Evolutionary conservation across 1,140 invertebrate genomes (phyloP).

Genomic region (Bemisia tabaci): DNA sequence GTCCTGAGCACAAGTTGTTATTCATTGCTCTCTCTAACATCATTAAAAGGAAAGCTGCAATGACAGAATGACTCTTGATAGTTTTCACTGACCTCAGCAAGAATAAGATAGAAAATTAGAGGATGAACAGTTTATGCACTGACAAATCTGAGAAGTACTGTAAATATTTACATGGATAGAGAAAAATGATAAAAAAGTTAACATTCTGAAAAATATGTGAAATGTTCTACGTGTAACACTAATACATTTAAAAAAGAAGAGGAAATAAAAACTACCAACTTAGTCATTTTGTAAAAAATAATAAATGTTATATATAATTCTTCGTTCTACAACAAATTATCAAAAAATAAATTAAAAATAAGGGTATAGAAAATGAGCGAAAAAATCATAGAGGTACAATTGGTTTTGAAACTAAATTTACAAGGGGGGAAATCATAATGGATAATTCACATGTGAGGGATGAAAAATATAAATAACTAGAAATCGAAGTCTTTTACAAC

Average conservation of each 20-base stretch:
- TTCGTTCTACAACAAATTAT: background rate
- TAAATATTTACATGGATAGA: background rate
- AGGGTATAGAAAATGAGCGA: background rate
- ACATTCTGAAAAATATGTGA: background rate
- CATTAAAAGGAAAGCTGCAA: too few relatives aligned
- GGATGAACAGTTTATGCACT: too few relatives aligned
- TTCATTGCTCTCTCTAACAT: too few relatives aligned
- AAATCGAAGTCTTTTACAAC: background rate
- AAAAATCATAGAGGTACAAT: background rate
- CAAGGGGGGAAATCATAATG: background rate
- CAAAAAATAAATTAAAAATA: background rate
- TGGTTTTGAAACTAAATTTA: background rate
- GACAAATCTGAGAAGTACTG: too few relatives aligned
- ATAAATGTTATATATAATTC: background rate
- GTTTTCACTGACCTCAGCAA: too few relatives aligned
- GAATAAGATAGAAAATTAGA: too few relatives aligned
- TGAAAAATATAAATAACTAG: background rate
- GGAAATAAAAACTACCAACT: background rate
- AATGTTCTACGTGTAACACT: background rate
- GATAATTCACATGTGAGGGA: too few relatives aligned
- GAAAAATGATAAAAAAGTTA: background rate
- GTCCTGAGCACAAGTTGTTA: too few relatives aligned
- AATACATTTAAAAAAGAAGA: background rate
- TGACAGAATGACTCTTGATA: too few relatives aligned
- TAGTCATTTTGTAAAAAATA: background rate